A percentile compares a stretch with the other conserved stretches of the same genome.
Evolutionary conservation across 2,888 invertebrate genomes (phyloP).

Genomic region (Ctena decussata): DNA sequence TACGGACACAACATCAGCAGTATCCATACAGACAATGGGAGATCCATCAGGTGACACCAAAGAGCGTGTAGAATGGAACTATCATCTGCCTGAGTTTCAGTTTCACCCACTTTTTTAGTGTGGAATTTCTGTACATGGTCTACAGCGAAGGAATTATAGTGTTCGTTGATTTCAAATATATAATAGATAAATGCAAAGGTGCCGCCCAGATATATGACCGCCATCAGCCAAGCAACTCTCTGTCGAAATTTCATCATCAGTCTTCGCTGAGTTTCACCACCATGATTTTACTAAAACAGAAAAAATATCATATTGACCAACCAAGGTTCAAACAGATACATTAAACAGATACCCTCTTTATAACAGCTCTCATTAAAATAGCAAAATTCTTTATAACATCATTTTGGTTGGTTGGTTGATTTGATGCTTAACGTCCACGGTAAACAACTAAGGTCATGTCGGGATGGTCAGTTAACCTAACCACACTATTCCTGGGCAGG

Average conservation of each 20-base stretch:
- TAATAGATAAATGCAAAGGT: constrained; percentile 83
- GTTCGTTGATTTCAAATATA: constrained; percentile 84
- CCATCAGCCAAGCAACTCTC: constrained; percentile 83
- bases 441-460: too few relatives aligned
- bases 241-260: constrained; percentile 84
- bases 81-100: constrained; percentile 18
- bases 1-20: constrained; percentile 80
- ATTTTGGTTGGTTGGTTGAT: too few relatives aligned
- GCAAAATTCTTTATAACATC: too few relatives aligned
- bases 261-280: not conserved
- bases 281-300: not conserved
- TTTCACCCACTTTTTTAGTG: constrained; percentile 26
- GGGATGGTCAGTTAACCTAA: too few relatives aligned
- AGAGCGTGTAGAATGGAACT: constrained; percentile 47
- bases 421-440: too few relatives aligned
- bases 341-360: too few relatives aligned
- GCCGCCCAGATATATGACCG: constrained; percentile 74
- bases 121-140: constrained; percentile 82
- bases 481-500: too few relatives aligned
- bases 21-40: constrained; percentile 81
- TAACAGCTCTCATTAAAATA: too few relatives aligned
- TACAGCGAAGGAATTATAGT: constrained; percentile 81
- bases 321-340: too few relatives aligned
- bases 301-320: too few relatives aligned
- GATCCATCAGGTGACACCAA: constrained; percentile 79